phyloP scores from a whole-genome alignment of 2,888 invertebrate species.

The Perithous albicinctus region DNA sequence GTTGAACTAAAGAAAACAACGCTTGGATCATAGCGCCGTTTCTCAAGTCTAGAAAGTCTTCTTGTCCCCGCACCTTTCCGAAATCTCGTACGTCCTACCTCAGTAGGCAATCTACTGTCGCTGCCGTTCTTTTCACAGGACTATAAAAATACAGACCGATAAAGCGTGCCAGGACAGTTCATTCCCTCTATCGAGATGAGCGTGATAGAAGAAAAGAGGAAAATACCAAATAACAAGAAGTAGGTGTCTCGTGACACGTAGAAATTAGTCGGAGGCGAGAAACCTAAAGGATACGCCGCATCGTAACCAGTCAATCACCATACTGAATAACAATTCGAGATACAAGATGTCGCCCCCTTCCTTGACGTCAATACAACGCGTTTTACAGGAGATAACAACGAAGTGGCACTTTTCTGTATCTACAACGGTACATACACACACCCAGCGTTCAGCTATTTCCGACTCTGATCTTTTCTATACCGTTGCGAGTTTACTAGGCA shows the following conservation, averaged over 20 bases:
- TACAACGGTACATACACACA: slow-evolving; percentile 26
- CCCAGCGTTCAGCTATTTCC: background rate
- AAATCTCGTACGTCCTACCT: slow-evolving; percentile 29
- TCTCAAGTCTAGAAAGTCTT: background rate
- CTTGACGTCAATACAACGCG: slow-evolving; percentile 27
- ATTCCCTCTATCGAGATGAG: background rate
- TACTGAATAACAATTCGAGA: slow-evolving; percentile 35
- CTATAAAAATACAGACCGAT: slow-evolving; percentile 10
- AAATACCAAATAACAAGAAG: slow-evolving; percentile 48
- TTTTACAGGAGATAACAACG: slow-evolving; percentile 42
- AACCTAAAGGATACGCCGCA: slow-evolving; percentile 61
- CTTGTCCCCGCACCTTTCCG: slow-evolving; percentile 2
- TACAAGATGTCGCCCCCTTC: slow-evolving; percentile 17
- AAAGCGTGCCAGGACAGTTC: slow-evolving; percentile 1
- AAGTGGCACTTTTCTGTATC: slow-evolving; percentile 33
- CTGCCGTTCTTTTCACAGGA: slow-evolving; percentile 28
- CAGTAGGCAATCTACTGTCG: slow-evolving; percentile 36
- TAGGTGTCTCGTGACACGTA: slow-evolving; percentile 65
- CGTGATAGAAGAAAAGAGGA: background rate
- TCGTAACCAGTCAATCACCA: slow-evolving; percentile 28
- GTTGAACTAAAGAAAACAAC: background rate
- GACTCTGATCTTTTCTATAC: background rate
- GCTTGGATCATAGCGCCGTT: background rate
- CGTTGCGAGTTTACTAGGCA: background rate
- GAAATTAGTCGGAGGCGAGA: slow-evolving; percentile 70